Evolutionary conservation across 2,113 vertebrate species (phyloP), one percentile per base, ranked within the genome.

Genomic region (Fregata magnificens): DNA sequence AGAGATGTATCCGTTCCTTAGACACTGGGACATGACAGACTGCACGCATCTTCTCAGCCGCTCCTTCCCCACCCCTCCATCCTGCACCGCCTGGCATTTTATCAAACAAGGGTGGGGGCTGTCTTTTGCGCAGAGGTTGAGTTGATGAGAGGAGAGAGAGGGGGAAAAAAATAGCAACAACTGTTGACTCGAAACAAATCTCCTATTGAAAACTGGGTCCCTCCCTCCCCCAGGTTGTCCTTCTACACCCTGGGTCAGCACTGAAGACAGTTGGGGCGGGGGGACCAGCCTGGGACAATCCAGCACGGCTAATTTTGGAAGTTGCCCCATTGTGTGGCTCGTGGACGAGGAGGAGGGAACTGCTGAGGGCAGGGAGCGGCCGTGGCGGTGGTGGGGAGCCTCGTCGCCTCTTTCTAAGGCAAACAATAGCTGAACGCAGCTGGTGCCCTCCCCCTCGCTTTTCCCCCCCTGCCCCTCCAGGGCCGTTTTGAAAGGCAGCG

Each of bases 401-500:
- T 82, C 10, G 25, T 95, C 8, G 76, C 94, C 92, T 71, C 90
- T 59, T 96, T 98, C 96, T 91, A 96, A 97, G 97, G 97, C 96
- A 94, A 98, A 98, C 98, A 98, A 98, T 98, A 98, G 97, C 97
- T 96, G 96, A 96, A 95, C 92, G 59, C 97, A 97, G 98, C 98
- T 98, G 98, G 97, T 97, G 96, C 98, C 98, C 97, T 98, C 98
- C 97, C 98, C 97, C 96, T 82, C 49, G 17, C 65, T 88, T 93
- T 96, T 17, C 94, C 79, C 83, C 92, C 83, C 92, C 91, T 94
- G 95, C 97, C 98, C 96, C 81, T 97, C 93, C 91, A 93, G 95
- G 97, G 93, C 91, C 61, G 63, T 97, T 98, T 98, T 98, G 98
- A 98, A 98, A 98, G 97, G 98, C 96, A 98, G 97, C 77, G 98